phyloP scores from a whole-genome alignment of 2,113 vertebrate genomes.

The Anguilla rostrata region DNA sequence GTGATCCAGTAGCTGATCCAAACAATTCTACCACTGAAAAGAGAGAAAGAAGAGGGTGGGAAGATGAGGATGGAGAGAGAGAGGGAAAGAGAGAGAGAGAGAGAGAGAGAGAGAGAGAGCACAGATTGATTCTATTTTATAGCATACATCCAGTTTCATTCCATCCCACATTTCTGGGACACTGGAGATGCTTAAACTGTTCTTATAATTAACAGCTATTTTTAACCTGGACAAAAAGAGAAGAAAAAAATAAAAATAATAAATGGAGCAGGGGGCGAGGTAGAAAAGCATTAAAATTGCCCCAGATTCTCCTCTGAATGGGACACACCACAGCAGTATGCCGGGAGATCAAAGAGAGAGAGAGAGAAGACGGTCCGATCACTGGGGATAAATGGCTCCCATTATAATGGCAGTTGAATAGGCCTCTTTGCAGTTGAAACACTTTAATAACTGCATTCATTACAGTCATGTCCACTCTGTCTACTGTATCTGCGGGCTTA shows the following conservation, averaged over 20 bases:
- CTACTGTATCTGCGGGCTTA: conserved; percentile 80
- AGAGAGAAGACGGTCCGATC: conserved; percentile 95
- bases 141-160: conserved; percentile 87
- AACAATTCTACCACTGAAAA: not conserved
- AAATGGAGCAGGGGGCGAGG: conserved; percentile 98
- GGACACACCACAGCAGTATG: conserved; percentile 99
- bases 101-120: not conserved
- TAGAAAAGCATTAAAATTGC: conserved; percentile 99
- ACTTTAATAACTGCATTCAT: conserved; percentile 99
- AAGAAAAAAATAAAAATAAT: not conserved
- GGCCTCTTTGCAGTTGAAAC: conserved; percentile 98
- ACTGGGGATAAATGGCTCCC: conserved; percentile 99
- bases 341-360: conserved; percentile 98
- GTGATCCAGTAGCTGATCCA: not conserved
- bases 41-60: not conserved
- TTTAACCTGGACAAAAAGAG: conserved; percentile 92
- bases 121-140: conserved; percentile 58
- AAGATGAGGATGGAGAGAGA: not conserved
- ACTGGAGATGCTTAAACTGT: conserved; percentile 99
- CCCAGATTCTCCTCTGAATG: conserved; percentile 99
- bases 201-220: conserved; percentile 99
- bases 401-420: conserved; percentile 99
- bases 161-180: conserved; percentile 99
- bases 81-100: not conserved
- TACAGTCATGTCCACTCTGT: conserved; percentile 83